These are phyloP conservation scores for Tuberolachnus salignus DNA, from an alignment of 2,888 invertebrate species.

Conservation along the genomic window DNA sequence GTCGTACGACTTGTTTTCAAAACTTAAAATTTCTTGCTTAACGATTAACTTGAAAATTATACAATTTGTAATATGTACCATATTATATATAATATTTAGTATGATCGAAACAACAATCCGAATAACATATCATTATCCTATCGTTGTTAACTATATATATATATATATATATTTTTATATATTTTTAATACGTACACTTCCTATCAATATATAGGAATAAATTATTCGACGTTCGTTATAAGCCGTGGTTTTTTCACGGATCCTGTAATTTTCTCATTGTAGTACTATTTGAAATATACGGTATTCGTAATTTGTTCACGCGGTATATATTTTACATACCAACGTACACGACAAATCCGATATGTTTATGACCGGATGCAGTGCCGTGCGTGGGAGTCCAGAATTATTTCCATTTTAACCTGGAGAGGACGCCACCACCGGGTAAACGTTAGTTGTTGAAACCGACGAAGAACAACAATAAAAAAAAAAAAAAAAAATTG, in stretches of 20 bases:
- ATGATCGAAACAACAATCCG: no score
- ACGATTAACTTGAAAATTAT: no score
- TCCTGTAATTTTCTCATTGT: background rate
- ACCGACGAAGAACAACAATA: slow-evolving; percentile 11
- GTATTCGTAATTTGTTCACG: background rate
- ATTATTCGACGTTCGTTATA: background rate
- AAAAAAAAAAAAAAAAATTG: slow-evolving; percentile 45
- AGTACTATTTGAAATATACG: background rate
- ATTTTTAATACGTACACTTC: background rate
- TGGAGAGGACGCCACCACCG: slow-evolving; percentile 39
- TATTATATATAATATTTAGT: no score
- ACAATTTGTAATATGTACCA: no score
- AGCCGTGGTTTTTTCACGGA: background rate
- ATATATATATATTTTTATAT: no score
- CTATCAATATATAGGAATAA: background rate
- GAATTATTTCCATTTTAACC: slow-evolving; percentile 39
- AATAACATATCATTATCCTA: no score
- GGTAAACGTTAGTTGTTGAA: slow-evolving; percentile 39
- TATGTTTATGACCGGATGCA: slow-evolving; percentile 49
- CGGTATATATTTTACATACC: background rate
- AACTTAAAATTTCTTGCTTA: no score
- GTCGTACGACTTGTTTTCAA: no score
- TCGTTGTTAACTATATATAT: no score
- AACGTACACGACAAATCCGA: slow-evolving; percentile 26
- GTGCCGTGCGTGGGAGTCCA: slow-evolving; percentile 29